Evolutionary conservation across 2,797 vertebrate genomes (phyloP).

Genomic region (Lacerta viridis): DNA sequence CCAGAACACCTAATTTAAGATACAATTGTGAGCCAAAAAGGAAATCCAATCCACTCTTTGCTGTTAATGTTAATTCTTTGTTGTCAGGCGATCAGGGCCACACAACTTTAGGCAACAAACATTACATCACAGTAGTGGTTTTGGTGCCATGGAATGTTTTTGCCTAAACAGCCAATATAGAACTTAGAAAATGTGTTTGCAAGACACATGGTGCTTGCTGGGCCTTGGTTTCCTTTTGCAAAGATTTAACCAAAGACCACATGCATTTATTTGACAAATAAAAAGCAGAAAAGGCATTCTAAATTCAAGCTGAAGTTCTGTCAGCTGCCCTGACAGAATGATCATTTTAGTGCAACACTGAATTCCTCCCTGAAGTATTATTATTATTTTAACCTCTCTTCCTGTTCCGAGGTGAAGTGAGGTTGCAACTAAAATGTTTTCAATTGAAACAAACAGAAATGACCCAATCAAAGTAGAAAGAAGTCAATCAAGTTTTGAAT

Average conservation of each 20-base stretch:
- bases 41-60: slow-evolving; percentile 15
- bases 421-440: neutral
- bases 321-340: too few relatives aligned
- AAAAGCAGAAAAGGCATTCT: neutral
- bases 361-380: neutral
- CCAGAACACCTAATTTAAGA: slow-evolving; percentile 32
- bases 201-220: neutral
- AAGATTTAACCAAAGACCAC: neutral
- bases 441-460: neutral
- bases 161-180: neutral
- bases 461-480: neutral
- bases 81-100: slow-evolving; percentile 6
- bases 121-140: slow-evolving; percentile 10
- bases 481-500: slow-evolving; percentile 34
- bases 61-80: slow-evolving; percentile 26
- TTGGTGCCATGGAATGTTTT: slow-evolving; percentile 23
- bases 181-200: neutral
- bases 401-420: neutral
- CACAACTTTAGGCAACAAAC: slow-evolving; percentile 28
- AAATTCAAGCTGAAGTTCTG: neutral
- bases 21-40: slow-evolving; percentile 10
- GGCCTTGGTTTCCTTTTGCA: neutral
- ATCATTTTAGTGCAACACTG: neutral
- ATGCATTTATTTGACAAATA: neutral
- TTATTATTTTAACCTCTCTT: neutral